Evolutionary conservation across 2,113 vertebrate species (phyloP).

Genomic region (Sapajus apella): DNA sequence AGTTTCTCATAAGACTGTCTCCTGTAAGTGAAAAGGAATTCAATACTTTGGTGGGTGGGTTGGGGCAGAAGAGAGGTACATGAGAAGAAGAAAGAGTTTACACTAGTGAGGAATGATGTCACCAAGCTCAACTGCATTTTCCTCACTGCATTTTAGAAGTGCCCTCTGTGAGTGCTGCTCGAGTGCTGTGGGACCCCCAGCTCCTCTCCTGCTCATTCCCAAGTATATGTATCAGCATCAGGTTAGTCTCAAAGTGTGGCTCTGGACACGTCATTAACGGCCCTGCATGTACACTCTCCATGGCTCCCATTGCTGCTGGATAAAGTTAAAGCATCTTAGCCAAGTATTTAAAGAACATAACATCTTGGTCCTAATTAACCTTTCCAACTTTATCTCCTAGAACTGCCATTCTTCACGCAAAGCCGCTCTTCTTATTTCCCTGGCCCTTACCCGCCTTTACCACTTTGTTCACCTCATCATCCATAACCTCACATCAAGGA

Average conservation of each 20-base stretch:
- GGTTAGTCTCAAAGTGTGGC: not conserved
- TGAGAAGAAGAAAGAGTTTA: not conserved
- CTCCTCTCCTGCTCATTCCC: not conserved
- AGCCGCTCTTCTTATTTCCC: not conserved
- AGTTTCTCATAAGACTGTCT: not conserved
- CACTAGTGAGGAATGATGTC: not conserved
- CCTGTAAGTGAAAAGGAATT: not conserved
- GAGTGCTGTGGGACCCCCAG: not conserved
- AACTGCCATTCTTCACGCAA: not conserved
- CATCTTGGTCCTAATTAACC: constrained; percentile 19
- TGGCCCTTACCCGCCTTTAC: not conserved
- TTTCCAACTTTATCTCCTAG: not conserved
- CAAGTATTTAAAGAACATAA: constrained; percentile 33
- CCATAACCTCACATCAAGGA: not conserved
- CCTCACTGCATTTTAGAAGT: not conserved
- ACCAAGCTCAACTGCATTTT: not conserved
- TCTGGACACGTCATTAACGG: not conserved
- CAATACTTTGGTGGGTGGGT: not conserved
- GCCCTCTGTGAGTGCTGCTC: not conserved
- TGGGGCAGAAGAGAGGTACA: not conserved
- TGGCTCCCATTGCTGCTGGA: not conserved
- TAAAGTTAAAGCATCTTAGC: not conserved
- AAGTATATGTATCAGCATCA: not conserved
- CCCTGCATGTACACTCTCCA: too few species aligned
- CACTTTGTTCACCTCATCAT: not conserved